phyloP scores from a whole-genome alignment of 2,113 vertebrate species.

The Leucosticte australis region DNA sequence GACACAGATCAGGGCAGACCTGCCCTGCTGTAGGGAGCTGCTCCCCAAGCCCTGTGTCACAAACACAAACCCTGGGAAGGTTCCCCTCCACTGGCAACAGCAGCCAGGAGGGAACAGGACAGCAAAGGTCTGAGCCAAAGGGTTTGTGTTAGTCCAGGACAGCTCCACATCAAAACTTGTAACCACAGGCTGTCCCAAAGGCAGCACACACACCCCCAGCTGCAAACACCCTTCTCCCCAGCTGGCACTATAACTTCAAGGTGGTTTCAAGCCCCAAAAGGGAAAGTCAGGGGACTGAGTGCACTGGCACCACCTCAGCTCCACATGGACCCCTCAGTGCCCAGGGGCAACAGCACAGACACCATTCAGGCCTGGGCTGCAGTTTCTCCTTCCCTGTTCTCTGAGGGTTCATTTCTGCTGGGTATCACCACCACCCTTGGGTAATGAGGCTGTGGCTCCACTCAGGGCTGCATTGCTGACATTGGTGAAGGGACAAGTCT shows the following conservation, averaged over 20 bases:
- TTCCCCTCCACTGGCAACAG: neutral
- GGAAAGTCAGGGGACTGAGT: neutral
- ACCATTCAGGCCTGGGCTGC: neutral
- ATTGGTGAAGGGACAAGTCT: neutral
- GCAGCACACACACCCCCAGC: neutral
- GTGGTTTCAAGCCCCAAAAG: neutral
- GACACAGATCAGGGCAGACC: neutral
- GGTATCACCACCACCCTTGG: neutral
- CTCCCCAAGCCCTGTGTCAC: neutral
- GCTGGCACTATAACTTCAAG: neutral
- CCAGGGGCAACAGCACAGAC: neutral
- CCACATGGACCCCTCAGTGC: neutral
- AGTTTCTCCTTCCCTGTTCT: neutral
- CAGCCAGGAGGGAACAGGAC: neutral
- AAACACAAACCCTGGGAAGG: neutral
- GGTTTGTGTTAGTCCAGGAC: neutral
- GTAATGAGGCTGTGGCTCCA: neutral
- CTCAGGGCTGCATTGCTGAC: neutral
- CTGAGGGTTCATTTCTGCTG: neutral
- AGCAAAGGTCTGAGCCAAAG: neutral
- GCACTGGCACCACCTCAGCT: neutral
- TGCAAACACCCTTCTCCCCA: neutral
- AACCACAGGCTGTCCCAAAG: rapidly evolving
- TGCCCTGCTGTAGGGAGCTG: rapidly evolving
- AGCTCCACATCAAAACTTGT: neutral